These are phyloP conservation scores for Lithophane socia DNA, from an alignment of 2,888 invertebrate genomes.

Conservation along the genomic window DNA sequence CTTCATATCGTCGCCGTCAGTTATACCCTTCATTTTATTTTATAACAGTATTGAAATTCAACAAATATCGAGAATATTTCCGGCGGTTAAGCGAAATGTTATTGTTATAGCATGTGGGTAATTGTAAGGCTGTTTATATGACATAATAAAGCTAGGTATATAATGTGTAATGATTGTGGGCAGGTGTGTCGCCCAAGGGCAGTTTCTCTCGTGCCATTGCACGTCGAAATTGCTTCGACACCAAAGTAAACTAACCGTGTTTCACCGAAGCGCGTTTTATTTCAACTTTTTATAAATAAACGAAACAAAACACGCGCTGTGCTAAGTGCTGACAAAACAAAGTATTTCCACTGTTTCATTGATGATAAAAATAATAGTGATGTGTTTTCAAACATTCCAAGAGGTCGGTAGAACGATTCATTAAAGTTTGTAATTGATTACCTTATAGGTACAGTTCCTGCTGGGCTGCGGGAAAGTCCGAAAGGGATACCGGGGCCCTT, in stretches of 20 bases:
- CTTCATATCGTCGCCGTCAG: constrained; percentile 9
- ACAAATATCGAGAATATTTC: constrained; percentile 24
- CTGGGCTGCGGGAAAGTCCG: too few species aligned
- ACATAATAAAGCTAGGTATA: constrained; percentile 3
- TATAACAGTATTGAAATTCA: constrained; percentile 34
- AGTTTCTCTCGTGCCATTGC: constrained; percentile 69
- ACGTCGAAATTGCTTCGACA: constrained; percentile 74
- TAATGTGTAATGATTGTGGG: constrained; percentile 41
- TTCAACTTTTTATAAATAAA: constrained; percentile 62
- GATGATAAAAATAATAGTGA: not conserved
- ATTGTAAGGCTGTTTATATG: constrained; percentile 4
- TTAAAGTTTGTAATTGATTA: not conserved
- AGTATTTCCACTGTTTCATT: not conserved
- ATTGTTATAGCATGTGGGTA: constrained; percentile 16
- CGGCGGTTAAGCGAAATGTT: constrained; percentile 17
- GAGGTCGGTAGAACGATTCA: not conserved
- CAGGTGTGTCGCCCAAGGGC: constrained; percentile 70
- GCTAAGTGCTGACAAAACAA: constrained; percentile 1
- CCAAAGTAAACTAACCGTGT: constrained; percentile 71
- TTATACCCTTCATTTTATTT: constrained; percentile 29
- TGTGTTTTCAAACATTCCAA: not conserved
- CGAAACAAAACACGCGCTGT: constrained; percentile 13
- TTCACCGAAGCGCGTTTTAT: constrained; percentile 71
- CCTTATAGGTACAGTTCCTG: too few species aligned
- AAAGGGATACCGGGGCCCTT: too few species aligned